Conservation (phyloP, 2,113 vertebrate genomes). For the Cyprinus carpio region DNA sequence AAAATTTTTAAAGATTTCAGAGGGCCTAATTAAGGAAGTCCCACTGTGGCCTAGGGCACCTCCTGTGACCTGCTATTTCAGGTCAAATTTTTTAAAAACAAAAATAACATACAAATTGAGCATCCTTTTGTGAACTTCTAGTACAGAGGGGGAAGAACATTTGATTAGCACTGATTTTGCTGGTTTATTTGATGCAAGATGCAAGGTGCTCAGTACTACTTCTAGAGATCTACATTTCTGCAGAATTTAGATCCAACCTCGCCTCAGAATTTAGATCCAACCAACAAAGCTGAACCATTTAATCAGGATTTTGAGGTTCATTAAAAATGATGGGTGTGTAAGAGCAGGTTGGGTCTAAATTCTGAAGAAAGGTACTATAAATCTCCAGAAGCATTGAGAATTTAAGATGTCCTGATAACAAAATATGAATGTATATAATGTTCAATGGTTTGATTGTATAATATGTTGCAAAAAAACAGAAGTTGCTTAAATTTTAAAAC, state of each 20-base stretch:
- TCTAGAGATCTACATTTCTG: background rate
- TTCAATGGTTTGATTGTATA: conserved; percentile 21
- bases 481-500: conserved; percentile 60
- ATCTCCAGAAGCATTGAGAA: background rate
- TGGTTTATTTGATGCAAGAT: background rate
- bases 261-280: background rate
- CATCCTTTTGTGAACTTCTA: no score
- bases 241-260: background rate
- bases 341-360: background rate
- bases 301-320: background rate
- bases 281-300: background rate
- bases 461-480: conserved; percentile 31
- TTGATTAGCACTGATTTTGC: background rate
- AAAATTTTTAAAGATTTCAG: no score
- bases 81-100: no score
- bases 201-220: background rate
- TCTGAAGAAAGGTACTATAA: background rate
- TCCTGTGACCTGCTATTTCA: no score
- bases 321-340: background rate
- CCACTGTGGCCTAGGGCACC: no score
- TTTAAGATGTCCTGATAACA: conserved; percentile 24
- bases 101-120: no score
- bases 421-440: background rate
- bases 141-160: no score
- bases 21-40: no score